Conservation (phyloP, 2,113 vertebrate genomes). For the Limanda limanda region DNA sequence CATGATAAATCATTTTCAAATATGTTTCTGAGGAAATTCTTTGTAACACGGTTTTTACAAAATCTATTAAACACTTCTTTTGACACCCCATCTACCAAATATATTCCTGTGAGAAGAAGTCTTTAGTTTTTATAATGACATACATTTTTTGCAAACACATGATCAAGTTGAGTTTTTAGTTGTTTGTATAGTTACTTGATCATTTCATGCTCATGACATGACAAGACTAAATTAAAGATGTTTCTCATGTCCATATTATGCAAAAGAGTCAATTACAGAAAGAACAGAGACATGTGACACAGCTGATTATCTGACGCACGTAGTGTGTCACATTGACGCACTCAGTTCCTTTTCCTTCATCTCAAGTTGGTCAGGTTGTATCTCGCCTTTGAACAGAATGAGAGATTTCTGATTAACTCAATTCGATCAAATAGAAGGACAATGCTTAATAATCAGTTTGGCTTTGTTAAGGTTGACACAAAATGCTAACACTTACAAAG, state of each 20-base stretch:
- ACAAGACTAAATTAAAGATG: not conserved
- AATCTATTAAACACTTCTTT: not conserved
- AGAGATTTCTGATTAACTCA: too few relatives aligned
- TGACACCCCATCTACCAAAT: not conserved
- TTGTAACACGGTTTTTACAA: not conserved
- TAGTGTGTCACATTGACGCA: not conserved
- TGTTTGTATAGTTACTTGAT: not conserved
- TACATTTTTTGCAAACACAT: too few relatives aligned
- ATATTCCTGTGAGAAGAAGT: not conserved
- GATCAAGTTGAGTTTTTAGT: too few relatives aligned
- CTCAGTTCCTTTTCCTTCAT: not conserved
- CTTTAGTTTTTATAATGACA: too few relatives aligned
- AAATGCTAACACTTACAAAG: not conserved
- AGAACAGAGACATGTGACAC: not conserved
- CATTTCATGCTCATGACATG: not conserved
- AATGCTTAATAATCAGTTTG: too few relatives aligned
- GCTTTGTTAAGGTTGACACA: not conserved
- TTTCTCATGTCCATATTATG: not conserved
- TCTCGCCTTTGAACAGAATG: too few relatives aligned
- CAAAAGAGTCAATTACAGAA: not conserved
- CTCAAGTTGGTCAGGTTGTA: not conserved
- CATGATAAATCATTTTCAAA: not conserved
- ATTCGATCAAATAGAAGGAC: too few relatives aligned
- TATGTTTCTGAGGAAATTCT: not conserved
- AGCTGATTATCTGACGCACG: not conserved